Evolutionary conservation across 2,113 vertebrate genomes (phyloP).

Genomic region (Austrofundulus limnaeus): DNA sequence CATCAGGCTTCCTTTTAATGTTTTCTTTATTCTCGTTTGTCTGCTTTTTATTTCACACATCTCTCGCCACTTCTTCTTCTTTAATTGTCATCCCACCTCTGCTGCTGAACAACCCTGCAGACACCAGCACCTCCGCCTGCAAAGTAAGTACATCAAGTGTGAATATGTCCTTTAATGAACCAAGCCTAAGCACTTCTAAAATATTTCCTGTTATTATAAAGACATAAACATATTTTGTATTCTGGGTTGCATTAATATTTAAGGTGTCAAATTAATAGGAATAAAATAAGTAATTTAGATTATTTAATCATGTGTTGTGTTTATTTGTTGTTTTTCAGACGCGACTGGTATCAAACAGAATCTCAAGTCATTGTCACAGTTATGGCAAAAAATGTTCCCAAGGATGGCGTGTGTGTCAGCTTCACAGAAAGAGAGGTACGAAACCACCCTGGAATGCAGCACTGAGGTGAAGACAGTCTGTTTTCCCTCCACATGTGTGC

Average conservation of each 20-base stretch:
- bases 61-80: slow-evolving; percentile 19
- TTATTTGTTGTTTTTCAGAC: slow-evolving; percentile 61
- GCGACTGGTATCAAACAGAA: slow-evolving; percentile 98
- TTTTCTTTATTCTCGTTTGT: slow-evolving; percentile 17
- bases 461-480: slow-evolving; percentile 5
- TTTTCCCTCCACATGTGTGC: slow-evolving; percentile 14
- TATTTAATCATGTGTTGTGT: not conserved
- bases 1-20: slow-evolving; percentile 34
- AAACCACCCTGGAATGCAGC: slow-evolving; percentile 30
- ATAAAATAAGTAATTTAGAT: not conserved
- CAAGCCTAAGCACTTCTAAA: not conserved
- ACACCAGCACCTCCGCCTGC: slow-evolving; percentile 53
- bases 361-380: slow-evolving; percentile 93
- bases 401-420: slow-evolving; percentile 83
- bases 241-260: not conserved
- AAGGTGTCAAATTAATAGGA: not conserved
- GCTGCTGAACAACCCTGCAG: slow-evolving; percentile 50
- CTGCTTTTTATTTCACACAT: slow-evolving; percentile 7
- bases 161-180: slow-evolving; percentile 6
- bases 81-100: slow-evolving; percentile 20
- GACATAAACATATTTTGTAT: not conserved
- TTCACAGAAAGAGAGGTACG: slow-evolving; percentile 90
- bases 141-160: slow-evolving; percentile 71
- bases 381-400: slow-evolving; percentile 91
- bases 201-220: not conserved